A percentile compares a stretch with the other conserved stretches of the same genome.
Evolutionary conservation across 2,113 vertebrate species (phyloP).

Genomic region (Ibidorhyncha struthersii): DNA sequence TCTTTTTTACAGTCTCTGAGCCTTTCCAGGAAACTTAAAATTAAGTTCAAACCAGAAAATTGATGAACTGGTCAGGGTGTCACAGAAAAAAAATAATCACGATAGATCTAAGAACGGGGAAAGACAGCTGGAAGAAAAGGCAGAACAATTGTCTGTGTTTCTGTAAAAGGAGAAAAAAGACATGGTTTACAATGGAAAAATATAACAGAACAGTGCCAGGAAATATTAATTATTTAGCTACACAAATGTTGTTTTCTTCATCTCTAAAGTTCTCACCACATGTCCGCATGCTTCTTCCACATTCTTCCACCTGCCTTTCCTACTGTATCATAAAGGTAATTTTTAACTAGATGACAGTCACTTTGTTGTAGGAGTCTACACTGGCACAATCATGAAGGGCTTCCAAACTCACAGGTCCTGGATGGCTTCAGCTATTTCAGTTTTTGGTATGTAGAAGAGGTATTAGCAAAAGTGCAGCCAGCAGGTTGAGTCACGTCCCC

Average conservation of each 20-base stretch:
- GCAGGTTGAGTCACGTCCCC: rapidly evolving
- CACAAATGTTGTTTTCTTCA: background rate
- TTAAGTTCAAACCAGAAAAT: background rate
- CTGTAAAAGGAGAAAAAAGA: background rate
- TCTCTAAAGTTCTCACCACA: background rate
- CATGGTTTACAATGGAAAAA: background rate
- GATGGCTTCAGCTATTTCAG: background rate
- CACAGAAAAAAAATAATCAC: background rate
- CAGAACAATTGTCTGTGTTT: background rate
- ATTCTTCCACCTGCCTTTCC: background rate
- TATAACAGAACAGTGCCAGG: background rate
- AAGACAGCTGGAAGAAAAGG: background rate
- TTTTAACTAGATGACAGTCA: background rate
- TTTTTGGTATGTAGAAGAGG: background rate
- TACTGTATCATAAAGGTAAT: background rate
- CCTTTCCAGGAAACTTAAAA: background rate
- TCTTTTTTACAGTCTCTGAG: background rate
- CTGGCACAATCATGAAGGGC: background rate
- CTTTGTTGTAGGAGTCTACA: background rate
- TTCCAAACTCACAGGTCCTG: background rate
- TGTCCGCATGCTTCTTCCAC: background rate
- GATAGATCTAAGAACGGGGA: background rate
- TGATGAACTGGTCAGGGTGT: background rate
- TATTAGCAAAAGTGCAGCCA: background rate
- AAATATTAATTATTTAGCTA: background rate